These are phyloP conservation scores for Apis mellifera DNA, from an alignment of 1,140 invertebrate genomes.

Conservation along the genomic window DNA sequence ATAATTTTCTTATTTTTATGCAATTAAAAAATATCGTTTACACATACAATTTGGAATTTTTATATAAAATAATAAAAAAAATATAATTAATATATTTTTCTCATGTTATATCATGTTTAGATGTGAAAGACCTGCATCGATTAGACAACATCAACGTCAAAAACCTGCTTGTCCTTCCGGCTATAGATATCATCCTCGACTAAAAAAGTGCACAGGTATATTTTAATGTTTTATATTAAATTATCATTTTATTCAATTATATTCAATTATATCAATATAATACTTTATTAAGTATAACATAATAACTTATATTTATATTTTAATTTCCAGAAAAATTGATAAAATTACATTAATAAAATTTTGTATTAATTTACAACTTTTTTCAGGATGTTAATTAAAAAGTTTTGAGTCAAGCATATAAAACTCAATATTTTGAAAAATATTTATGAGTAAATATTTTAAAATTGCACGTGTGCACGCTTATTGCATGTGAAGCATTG, in stretches of 20 bases:
- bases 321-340: neutral
- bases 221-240: neutral
- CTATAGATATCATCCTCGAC: slow-evolving; percentile 87
- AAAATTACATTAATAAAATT: neutral
- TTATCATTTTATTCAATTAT: neutral
- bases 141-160: slow-evolving; percentile 64
- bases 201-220: slow-evolving; percentile 87
- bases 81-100: neutral
- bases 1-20: neutral
- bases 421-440: neutral
- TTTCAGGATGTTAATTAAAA: slow-evolving; percentile 19
- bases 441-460: neutral
- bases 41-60: neutral
- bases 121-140: slow-evolving; percentile 65
- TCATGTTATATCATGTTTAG: slow-evolving; percentile 22
- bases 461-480: neutral
- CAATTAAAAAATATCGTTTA: neutral
- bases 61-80: neutral
- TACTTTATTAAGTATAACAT: neutral
- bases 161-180: slow-evolving; percentile 88
- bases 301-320: neutral
- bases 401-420: neutral
- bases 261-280: neutral
- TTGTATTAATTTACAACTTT: neutral
- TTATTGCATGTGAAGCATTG: slow-evolving; percentile 6